Evolutionary conservation across 1,140 invertebrate species (phyloP), one percentile per base, ranked within the genome.

Genomic region (Holotrichia oblita): DNA sequence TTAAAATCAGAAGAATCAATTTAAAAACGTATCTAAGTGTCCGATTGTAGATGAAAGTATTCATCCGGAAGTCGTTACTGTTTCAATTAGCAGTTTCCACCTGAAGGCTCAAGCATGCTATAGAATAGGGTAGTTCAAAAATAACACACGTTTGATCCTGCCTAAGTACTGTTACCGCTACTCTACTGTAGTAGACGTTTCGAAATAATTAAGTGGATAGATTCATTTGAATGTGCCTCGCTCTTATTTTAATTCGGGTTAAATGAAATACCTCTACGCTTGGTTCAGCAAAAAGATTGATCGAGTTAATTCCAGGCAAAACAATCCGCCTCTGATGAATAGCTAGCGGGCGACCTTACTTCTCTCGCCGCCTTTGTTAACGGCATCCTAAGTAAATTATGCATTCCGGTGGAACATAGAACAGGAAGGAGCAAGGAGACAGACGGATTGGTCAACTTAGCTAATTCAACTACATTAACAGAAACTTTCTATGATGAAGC

Each of bases 261-360:
- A 69, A 27, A 20, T 69, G 61, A 69, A 69, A 69, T 34, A 34
- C 61, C 27, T 69, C 22, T 69, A 69, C 61, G 61, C 22, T 69
- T 22, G 27, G 27, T 69, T 69, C 61, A 20, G 61, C 22, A 69
- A 69, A 69, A 69, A 69, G 61, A 69, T 69, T 69, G 61, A 69
- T 69, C 20, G 27, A n/a, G 61, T 34, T 69, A 69, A 69, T 69
- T 69, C 61, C 61, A 34, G 22, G 61, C 61, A 69, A 69, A 69
- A 69, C 61, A 69, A 69, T 69, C 61, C 61, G 61, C 22, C 61
- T 69, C 61, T 69, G 61, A 69, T 22, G 61, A 69, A 69, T 69
- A 69, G 61, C 61, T 69, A 14, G 61, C 61, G 27, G 61, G 61
- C 61, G 22, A 69, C 61, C 61, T 69, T 69, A 34, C 61, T 69